Percentiles rank a stretch among this genome's conserved stretches.
Conservation (phyloP, 2,888 invertebrate species). For the Brenthis ino region DNA sequence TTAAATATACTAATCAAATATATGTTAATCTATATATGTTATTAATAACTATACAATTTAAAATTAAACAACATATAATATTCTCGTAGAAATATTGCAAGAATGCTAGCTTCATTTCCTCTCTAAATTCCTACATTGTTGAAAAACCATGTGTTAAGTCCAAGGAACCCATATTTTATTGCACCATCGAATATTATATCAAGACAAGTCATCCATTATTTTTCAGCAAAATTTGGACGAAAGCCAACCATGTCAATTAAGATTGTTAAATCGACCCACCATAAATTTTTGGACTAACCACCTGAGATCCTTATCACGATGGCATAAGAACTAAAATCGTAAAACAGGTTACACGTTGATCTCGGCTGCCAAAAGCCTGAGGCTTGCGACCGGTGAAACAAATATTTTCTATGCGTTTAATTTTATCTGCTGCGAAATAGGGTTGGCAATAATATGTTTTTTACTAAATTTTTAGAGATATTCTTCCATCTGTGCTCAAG, state of each 20-base stretch:
- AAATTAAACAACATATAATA: too few relatives aligned
- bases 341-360: constrained; percentile 9
- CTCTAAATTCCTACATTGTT: too few relatives aligned
- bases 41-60: too few relatives aligned
- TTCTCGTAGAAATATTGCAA: too few relatives aligned
- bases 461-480: not conserved
- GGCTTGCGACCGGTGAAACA: constrained; percentile 30
- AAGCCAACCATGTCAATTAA: constrained; percentile 35
- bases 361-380: constrained; percentile 26
- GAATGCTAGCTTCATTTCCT: too few relatives aligned
- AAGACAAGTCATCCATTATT: constrained; percentile 21
- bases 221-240: constrained; percentile 28
- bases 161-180: not conserved
- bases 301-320: constrained; percentile 11
- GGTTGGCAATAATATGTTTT: not conserved
- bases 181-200: not conserved
- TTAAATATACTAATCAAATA: too few relatives aligned
- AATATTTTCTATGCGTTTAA: constrained; percentile 33
- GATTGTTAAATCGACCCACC: constrained; percentile 28
- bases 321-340: constrained; percentile 15
- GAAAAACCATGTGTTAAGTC: not conserved
- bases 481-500: not conserved
- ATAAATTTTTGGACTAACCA: constrained; percentile 11
- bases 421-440: constrained; percentile 21
- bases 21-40: too few relatives aligned